A percentile compares a stretch with the other conserved stretches of the same genome.
phyloP scores from a whole-genome alignment of 2,888 invertebrate genomes.

The Ptychoptera contaminata region DNA sequence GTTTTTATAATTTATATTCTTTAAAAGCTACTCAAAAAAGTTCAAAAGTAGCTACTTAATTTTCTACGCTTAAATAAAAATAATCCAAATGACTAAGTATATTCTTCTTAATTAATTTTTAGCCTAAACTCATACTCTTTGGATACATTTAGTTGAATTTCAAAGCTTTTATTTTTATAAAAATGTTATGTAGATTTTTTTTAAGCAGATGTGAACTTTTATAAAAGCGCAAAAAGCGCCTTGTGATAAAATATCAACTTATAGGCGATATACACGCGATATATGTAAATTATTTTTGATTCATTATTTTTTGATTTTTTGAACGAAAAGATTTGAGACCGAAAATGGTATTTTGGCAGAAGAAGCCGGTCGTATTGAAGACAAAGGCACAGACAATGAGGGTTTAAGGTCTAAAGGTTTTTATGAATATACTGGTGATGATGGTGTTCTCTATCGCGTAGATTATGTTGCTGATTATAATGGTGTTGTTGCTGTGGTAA shows the following conservation, averaged over 20 bases:
- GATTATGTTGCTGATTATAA: constrained; percentile 40
- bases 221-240: not conserved
- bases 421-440: constrained; percentile 49
- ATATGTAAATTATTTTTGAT: not conserved
- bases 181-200: too few relatives aligned
- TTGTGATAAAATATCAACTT: not conserved
- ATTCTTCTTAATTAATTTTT: too few relatives aligned
- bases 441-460: constrained; percentile 35
- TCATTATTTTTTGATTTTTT: constrained; percentile 5
- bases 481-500: constrained; percentile 29
- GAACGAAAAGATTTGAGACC: constrained; percentile 33
- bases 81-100: too few relatives aligned
- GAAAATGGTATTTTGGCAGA: constrained; percentile 37
- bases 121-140: too few relatives aligned
- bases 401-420: constrained; percentile 47
- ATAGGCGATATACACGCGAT: not conserved
- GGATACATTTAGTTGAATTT: too few relatives aligned
- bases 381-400: constrained; percentile 34
- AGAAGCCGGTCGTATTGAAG: constrained; percentile 40
- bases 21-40: not conserved
- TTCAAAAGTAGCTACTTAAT: too few relatives aligned
- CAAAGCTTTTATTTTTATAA: too few relatives aligned
- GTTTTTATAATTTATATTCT: too few relatives aligned
- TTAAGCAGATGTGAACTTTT: too few relatives aligned
- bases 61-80: too few relatives aligned